phyloP scores from a whole-genome alignment of 2,888 invertebrate genomes.

The Arge pagana region DNA sequence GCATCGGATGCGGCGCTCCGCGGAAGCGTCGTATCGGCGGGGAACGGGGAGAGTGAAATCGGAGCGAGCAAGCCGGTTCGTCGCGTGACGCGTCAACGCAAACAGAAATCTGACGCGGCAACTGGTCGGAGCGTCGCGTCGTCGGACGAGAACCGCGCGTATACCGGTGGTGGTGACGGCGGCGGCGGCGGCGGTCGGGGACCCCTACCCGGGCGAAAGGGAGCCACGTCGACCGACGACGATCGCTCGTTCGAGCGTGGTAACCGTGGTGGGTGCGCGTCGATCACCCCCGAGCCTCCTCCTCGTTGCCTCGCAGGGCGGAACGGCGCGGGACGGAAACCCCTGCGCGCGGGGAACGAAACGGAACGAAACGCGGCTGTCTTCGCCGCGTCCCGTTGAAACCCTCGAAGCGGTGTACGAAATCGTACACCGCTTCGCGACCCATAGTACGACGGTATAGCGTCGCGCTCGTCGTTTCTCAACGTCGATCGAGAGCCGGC shows the following conservation, averaged over 20 bases:
- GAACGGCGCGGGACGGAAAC: conserved; percentile 50
- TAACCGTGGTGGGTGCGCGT: conserved; percentile 17
- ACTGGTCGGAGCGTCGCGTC: conserved; percentile 32
- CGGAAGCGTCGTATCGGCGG: background rate
- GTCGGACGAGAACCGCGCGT: conserved; percentile 27
- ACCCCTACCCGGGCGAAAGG: conserved; percentile 59
- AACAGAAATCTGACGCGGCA: conserved; percentile 55
- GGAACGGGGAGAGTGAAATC: conserved; percentile 42
- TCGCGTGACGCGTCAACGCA: conserved; percentile 54
- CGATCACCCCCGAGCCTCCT: too few species aligned
- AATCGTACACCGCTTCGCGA: too few species aligned
- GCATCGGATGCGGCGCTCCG: background rate
- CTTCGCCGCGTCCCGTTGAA: background rate
- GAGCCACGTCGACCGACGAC: conserved; percentile 47
- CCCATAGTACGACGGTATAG: too few species aligned
- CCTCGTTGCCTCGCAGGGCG: conserved; percentile 46
- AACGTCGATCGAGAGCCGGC: too few species aligned
- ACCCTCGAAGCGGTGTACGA: conserved; percentile 5
- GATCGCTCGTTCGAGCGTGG: conserved; percentile 59
- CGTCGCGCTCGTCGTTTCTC: too few species aligned
- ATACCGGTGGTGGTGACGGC: conserved; percentile 58
- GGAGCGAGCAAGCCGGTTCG: conserved; percentile 46
- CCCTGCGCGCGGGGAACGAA: conserved; percentile 32
- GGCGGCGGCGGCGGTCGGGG: conserved; percentile 60
- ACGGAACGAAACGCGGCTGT: background rate